Percentiles rank a stretch among this genome's conserved stretches.
Conservation (phyloP, 2,888 invertebrate genomes). For the Gasteruption jaculator region DNA sequence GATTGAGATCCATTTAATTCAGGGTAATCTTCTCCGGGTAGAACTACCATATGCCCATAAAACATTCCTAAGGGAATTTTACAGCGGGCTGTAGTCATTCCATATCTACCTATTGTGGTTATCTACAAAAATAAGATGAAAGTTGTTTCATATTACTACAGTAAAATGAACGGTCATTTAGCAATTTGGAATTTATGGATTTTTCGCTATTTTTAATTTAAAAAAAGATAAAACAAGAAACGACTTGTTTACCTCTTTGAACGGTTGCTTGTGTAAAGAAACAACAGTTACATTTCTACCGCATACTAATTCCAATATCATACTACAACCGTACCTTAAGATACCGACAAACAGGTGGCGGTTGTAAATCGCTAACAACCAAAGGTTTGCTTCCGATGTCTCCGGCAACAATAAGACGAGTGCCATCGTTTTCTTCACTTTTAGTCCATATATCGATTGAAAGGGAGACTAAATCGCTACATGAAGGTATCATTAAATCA, state of each 20-base stretch:
- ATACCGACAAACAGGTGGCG: conserved; percentile 83
- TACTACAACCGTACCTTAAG: conserved; percentile 68
- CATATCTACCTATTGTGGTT: conserved; percentile 86
- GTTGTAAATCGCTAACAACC: conserved; percentile 83
- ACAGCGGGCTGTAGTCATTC: conserved; percentile 85
- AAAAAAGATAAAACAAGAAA: no score
- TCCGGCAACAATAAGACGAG: conserved; percentile 76
- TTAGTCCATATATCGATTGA: conserved; percentile 88
- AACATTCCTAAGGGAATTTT: conserved; percentile 91
- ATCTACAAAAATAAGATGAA: conserved; percentile 57
- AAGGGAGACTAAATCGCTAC: conserved; percentile 76
- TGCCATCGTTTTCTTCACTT: conserved; percentile 81
- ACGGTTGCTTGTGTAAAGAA: no score
- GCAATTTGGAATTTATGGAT: no score
- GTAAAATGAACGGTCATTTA: no score
- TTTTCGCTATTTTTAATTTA: no score
- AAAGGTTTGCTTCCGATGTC: conserved; percentile 86
- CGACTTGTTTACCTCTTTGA: no score
- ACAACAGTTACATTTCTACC: background rate
- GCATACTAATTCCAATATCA: background rate
- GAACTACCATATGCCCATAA: conserved; percentile 82
- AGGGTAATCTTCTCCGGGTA: conserved; percentile 56
- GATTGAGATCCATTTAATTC: conserved; percentile 41
- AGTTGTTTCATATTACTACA: background rate
- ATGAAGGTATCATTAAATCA: conserved; percentile 78